Percentiles rank a stretch among this genome's conserved stretches.
Evolutionary conservation across 1,140 invertebrate species (phyloP).

Genomic region (Theocolax elegans): DNA sequence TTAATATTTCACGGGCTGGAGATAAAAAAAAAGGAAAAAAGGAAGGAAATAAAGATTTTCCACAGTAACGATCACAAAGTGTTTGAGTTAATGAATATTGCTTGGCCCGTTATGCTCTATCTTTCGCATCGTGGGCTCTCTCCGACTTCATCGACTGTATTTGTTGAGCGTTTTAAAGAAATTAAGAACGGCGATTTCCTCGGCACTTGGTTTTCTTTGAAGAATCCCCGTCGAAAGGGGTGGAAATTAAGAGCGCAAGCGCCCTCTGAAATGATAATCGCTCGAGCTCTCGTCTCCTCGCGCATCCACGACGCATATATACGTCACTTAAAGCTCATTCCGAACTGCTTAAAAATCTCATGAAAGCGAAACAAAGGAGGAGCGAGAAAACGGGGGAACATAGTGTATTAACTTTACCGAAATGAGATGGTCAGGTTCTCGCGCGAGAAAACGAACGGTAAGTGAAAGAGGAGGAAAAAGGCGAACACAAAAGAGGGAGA

Average conservation of each 20-base stretch:
- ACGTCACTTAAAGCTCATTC: constrained; percentile 55
- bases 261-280: constrained; percentile 57
- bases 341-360: constrained; percentile 63
- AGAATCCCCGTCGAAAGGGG: constrained; percentile 21
- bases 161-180: constrained; percentile 38
- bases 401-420: constrained; percentile 17
- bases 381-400: constrained; percentile 36
- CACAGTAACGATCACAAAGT: constrained; percentile 39
- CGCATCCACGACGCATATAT: not conserved
- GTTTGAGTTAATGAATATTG: constrained; percentile 44
- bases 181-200: constrained; percentile 34
- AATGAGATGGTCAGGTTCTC: constrained; percentile 36
- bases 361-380: constrained; percentile 62
- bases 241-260: constrained; percentile 44
- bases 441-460: not conserved
- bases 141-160: constrained; percentile 33
- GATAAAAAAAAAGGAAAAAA: constrained; percentile 8
- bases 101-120: constrained; percentile 28
- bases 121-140: not conserved
- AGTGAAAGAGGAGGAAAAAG: not conserved
- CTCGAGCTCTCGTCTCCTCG: constrained; percentile 39
- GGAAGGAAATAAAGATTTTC: constrained; percentile 49
- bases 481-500: not conserved
- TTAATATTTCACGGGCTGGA: constrained; percentile 27
- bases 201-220: constrained; percentile 23